Base-by-base conservation (phyloP, 2,888 invertebrate genomes). In the Eupithecia dodoneata region DNA sequence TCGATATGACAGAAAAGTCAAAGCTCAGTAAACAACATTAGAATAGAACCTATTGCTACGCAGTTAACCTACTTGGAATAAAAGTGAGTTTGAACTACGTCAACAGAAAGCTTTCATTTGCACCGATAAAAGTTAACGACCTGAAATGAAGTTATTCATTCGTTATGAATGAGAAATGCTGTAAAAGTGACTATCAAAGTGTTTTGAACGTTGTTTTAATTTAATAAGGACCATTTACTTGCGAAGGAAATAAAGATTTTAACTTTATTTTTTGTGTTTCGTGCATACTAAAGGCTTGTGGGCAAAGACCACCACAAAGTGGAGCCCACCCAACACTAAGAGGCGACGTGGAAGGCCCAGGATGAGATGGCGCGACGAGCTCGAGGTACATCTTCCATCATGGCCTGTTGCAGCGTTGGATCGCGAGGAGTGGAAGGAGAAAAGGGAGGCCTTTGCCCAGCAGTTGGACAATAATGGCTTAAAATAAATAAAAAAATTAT, bases 121-220 rank as follows among this genome's bases (percentile, higher is more conserved):
- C 67, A 72, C 41, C 69, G 73, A 76, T 78, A 78, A 78, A 78
- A 78, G 69, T 78, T 76, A 76, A 78, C 72, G 78, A 44, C 30
- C 41, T 47, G 76, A 69, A 76, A 74, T 74, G 63, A 42, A 77
- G 66, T 71, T 71, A 76, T 74, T 78, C 76, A 72, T 73, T 72
- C 69, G 74, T 73, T 76, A 75, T 69, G 47, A 70, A 47, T 72
- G 70, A 72, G 67, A 73, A 59, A 59, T 72, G 73, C 49, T 70
- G 30, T 75, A 75, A 77, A 75, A 75, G 70, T 15, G 45, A 59
- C 59, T 49, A 69, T 41, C 72, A 59, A 69, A 47, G 42, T 73
- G 76, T 67, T 59, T 7, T 44, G 10, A 69, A 69, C 18, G 10
- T 44, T 69, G 30, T 63, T 63, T 63, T 63, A 12, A 63, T 30